Evolutionary conservation across 1,140 invertebrate species (phyloP), one percentile per base, ranked within the genome.

Genomic region (Cydia splendana): DNA sequence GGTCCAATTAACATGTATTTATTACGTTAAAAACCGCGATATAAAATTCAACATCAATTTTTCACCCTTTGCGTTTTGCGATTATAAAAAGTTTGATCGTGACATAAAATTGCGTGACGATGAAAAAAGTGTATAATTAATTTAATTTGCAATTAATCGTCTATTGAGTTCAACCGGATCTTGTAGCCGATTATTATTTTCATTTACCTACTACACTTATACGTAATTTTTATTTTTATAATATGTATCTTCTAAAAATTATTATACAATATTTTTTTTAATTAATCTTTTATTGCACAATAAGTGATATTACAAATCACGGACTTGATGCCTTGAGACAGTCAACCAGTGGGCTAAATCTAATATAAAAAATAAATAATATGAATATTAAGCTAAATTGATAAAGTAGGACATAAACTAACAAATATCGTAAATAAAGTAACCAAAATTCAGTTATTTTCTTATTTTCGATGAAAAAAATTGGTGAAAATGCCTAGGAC

Each of bases 61-160:
- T 62, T 24, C 57, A 62, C 57, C 57, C 57, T 62, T 62, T 24
- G 57, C 20, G 20, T 24, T 24, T 20, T 3, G 18, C 57, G 20
- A 62, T 62, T 20, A 12, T 62, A 62, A 62, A 62, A 62, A 62
- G 57, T 62, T 62, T 62, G n/a, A 62, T 24, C 57, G n/a, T 24
- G 57, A 24, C 20, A 62, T 62, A 62, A 62, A 62, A 24, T 24
- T 62, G 18, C 57, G 20, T 62, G 51, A 53, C 51, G n/a, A 18
- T 53, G 13, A 62, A 62, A 62, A 62, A 62, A 62, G 15, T 62
- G 57, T 62, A 62, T 62, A 62, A 62, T 62, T 62, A 24, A 10
- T 24, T 62, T 62, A 24, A 24, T 24, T 20, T 62, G n/a, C 20
- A 62, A 62, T 62, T 62, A n/a, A 62, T 62, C 20, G 7, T 62